These are phyloP conservation scores for Chaetogeoica ovagalla DNA, from an alignment of 2,888 invertebrate species.

Conservation along the genomic window DNA sequence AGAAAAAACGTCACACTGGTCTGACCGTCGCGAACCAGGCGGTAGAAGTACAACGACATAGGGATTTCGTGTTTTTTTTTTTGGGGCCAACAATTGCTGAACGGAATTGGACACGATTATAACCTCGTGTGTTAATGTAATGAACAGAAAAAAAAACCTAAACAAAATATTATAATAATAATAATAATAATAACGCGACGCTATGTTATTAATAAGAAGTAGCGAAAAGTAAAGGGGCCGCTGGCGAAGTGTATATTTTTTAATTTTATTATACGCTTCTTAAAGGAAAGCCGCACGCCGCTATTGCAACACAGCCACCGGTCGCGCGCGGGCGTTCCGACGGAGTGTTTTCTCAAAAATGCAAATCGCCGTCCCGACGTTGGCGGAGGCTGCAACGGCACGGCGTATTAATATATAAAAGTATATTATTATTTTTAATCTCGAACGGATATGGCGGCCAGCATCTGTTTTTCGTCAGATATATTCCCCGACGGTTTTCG, in stretches of 20 bases:
- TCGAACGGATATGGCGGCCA: constrained; percentile 11
- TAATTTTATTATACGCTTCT: background rate
- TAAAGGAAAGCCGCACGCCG: background rate
- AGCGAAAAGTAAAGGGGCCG: background rate
- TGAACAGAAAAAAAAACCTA: background rate
- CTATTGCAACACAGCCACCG: background rate
- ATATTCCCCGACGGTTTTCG: constrained; percentile 41
- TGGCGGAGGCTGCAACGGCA: background rate
- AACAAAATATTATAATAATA: background rate
- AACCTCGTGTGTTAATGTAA: no score
- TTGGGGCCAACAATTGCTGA: no score
- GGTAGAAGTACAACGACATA: no score
- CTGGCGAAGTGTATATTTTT: background rate
- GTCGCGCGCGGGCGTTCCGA: background rate
- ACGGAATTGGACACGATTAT: no score
- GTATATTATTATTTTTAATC: constrained; percentile 31
- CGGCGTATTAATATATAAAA: no score
- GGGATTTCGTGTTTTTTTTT: no score
- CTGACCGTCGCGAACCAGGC: no score
- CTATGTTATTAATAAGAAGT: background rate
- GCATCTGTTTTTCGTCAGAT: constrained; percentile 45
- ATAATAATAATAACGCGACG: background rate
- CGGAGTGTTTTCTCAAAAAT: constrained; percentile 18
- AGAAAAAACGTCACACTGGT: no score
- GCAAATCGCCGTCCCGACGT: constrained; percentile 7